Evolutionary conservation across 2,113 vertebrate species (phyloP).

Genomic region (Hypomesus transpacificus): DNA sequence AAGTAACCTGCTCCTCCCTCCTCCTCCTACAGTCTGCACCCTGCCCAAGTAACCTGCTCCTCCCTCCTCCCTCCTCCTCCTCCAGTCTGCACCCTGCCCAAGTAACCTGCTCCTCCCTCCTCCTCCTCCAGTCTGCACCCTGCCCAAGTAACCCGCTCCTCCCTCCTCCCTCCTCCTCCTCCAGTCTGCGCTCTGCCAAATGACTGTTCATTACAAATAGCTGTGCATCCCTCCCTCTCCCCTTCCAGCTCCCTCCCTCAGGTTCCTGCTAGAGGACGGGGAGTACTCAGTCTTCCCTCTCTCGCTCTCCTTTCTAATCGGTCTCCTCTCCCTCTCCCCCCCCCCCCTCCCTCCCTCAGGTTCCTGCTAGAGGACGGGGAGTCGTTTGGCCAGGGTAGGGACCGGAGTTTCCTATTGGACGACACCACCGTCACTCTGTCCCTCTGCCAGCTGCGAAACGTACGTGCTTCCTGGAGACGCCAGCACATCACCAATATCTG

Average conservation of each 20-base stretch:
- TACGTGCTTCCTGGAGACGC: slow-evolving; percentile 58
- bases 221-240: too few species aligned
- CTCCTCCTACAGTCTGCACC: slow-evolving; percentile 57
- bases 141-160: not conserved
- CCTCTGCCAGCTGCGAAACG: slow-evolving; percentile 90
- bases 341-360: slow-evolving; percentile 57
- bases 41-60: too few species aligned
- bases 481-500: too few species aligned
- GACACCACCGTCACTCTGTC: slow-evolving; percentile 93
- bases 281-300: slow-evolving; percentile 52
- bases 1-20: not conserved
- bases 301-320: not conserved
- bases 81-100: slow-evolving; percentile 93
- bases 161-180: too few species aligned
- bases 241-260: slow-evolving; percentile 42
- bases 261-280: slow-evolving; percentile 93
- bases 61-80: too few species aligned
- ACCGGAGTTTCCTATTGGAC: slow-evolving; percentile 92
- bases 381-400: slow-evolving; percentile 90
- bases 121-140: not conserved
- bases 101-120: slow-evolving; percentile 68
- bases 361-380: slow-evolving; percentile 95
- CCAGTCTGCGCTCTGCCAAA: too few species aligned
- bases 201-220: too few species aligned
- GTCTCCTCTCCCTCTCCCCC: too few species aligned